A percentile compares a stretch with the other conserved stretches of the same genome.
phyloP scores from a whole-genome alignment of 37 sponge, comb jelly and placozoan species.

The Diacarnus erythraeanus region DNA sequence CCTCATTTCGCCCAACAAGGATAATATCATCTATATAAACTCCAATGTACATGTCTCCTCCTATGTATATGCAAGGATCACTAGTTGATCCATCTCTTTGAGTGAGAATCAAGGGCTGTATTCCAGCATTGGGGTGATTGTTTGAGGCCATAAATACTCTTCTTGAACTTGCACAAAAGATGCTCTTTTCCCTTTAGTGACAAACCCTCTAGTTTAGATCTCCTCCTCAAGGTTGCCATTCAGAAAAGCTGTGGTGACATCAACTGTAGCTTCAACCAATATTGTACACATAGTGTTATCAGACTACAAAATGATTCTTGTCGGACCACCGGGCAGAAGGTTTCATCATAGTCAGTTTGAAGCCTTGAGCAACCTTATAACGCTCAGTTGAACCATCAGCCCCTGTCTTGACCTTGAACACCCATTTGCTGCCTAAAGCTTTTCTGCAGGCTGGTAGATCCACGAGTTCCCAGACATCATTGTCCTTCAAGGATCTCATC shows the following conservation, averaged over 20 bases:
- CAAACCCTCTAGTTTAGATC: constrained; percentile 56
- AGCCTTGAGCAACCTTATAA: constrained; percentile 67
- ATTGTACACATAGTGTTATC: constrained; percentile 31
- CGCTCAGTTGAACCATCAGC: constrained; percentile 28
- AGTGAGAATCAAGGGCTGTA: constrained; percentile 34
- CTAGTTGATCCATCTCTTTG: constrained; percentile 28
- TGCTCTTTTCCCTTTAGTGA: not conserved
- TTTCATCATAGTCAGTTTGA: constrained; percentile 50
- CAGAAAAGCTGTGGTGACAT: constrained; percentile 62
- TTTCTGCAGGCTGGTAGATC: constrained; percentile 27
- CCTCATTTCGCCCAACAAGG: constrained; percentile 8
- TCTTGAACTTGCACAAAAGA: constrained; percentile 34
- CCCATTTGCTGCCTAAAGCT: constrained; percentile 49
- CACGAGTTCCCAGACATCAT: constrained; percentile 50
- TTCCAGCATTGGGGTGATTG: constrained; percentile 69
- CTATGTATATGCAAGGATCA: constrained; percentile 61
- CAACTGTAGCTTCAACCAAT: constrained; percentile 33
- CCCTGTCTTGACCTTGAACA: constrained; percentile 37
- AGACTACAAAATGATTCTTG: constrained; percentile 33
- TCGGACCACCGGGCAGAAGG: constrained; percentile 49
- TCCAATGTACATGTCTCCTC: not conserved
- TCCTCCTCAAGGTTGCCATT: constrained; percentile 57
- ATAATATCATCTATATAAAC: constrained; percentile 34
- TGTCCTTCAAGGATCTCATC: constrained; percentile 22
- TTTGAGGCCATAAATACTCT: constrained; percentile 37